Evolutionary conservation across 2,797 vertebrate genomes (phyloP), one percentile per base, ranked within the genome.

Genomic region (Tenualosa ilisha): DNA sequence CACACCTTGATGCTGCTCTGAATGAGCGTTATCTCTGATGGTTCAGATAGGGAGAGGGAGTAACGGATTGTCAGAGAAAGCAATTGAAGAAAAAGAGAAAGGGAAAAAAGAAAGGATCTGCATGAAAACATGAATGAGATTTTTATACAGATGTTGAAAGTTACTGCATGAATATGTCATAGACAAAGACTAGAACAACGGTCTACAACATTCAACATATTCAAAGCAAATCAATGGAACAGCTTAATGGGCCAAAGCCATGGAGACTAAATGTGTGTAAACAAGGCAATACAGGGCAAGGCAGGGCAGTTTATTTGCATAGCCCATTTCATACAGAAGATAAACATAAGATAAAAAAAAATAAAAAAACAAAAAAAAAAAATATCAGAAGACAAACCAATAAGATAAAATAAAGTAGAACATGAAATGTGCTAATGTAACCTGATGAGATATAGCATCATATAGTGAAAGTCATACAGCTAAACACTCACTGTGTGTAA

Each of bases 21-120:
- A 91, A 99, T 97, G 90, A 98, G 88, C 0, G 93, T 93, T 87
- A 99, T 95, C 93, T 98, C 98, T 99, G 91, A 56, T 40, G 87
- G 51, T 51, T 92, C 61, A 63, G 87, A 9, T 82, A 83, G 68
- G 15, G 12, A 53, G 68, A 54, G 20, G 5, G 22, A 88, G 82
- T 0, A 53, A 40, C 0, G 46, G 46, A 63, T 61, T 17, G 15
- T 43, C 24, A 20, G 15, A 20, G 81, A 79, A 40, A 20, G 68
- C 31, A 59, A 54, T 12, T n/a, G 65, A 81, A 86, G 26, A 83
- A 9, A 56, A 46, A 40, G 65, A 72, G 43, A 68, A 1, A 11
- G 8, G 2, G 81, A 26, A 43, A 24, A 40, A 7, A 17, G 17
- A 75, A 75, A 68, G 46, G 46, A 46, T 46, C 7, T 46, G 46